Conservation (phyloP, 2,797 vertebrate species). For the Cichlasoma orientale region DNA sequence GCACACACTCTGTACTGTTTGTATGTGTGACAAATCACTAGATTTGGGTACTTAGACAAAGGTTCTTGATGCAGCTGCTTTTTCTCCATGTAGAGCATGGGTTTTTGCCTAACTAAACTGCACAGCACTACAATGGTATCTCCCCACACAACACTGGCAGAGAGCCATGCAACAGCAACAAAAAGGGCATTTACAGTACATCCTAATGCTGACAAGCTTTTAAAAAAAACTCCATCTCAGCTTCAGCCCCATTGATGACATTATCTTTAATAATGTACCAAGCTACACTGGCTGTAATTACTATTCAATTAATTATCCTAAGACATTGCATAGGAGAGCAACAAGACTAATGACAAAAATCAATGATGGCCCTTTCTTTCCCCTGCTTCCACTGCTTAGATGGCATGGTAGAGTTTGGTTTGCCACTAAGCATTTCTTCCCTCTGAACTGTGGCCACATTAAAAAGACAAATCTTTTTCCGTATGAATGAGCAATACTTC, state of each 20-base stretch:
- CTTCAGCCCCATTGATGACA: constrained; percentile 68
- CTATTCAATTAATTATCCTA: constrained; percentile 76
- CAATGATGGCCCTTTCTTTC: constrained; percentile 52
- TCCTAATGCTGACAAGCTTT: constrained; percentile 66
- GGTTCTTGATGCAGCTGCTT: constrained; percentile 35
- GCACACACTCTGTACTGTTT: constrained; percentile 34
- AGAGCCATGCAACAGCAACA: constrained; percentile 49
- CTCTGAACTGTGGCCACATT: constrained; percentile 56
- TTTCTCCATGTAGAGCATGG: background rate
- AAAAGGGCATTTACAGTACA: constrained; percentile 52
- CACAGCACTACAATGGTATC: constrained; percentile 52
- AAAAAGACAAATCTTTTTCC: constrained; percentile 41
- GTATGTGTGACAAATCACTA: constrained; percentile 32
- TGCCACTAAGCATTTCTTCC: constrained; percentile 22
- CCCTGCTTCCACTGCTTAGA: constrained; percentile 23
- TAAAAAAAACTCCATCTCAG: constrained; percentile 70
- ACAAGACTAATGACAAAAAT: constrained; percentile 64
- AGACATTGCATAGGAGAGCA: constrained; percentile 59
- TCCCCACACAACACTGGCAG: constrained; percentile 38
- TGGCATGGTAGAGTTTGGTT: constrained; percentile 36
- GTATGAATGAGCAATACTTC: constrained; percentile 34
- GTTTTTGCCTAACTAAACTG: constrained; percentile 61
- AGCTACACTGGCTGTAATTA: constrained; percentile 71
- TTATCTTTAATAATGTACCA: constrained; percentile 75
- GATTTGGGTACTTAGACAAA: constrained; percentile 50